Evolutionary conservation across 2,113 vertebrate genomes (phyloP), one percentile per base, ranked within the genome.

Genomic region (Leptobrachium leishanense): DNA sequence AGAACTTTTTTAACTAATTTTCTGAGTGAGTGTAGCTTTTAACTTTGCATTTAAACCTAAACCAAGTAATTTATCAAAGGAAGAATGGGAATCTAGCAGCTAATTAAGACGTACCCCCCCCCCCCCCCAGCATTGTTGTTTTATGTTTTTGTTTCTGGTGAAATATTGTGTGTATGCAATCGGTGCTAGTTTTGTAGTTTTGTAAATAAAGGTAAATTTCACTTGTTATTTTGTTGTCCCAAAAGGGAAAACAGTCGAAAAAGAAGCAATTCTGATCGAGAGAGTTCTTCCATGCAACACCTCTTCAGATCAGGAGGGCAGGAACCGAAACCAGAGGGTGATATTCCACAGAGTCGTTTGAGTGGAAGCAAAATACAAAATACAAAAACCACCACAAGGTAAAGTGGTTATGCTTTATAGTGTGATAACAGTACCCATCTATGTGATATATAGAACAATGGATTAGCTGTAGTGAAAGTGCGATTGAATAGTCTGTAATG

Each of bases 181-280:
- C 8, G 1, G 46, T 8, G 8, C 46, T 5, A 8, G 4, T 5
- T 5, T 50, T 50, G 46, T 5, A 8, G 4, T 5, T 5, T 50
- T 50, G 46, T 4, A 50, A 50, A 50, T 50, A 50, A 50, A 5
- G 46, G 8, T 50, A 59, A 59, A 3, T 11, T 59, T 59, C 10
- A 59, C 67, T 10, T 59, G 10, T 59, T 59, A 50, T 68, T 80
- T 44, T 15, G 46, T 50, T 59, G 55, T 59, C 13, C 10, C 13
- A 67, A 41, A 43, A 81, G 78, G 62, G 78, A 81, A 42, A 81
- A 68, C 55, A 79, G 46, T 43, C 41, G 78, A 68, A 81, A 74
- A 53, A 31, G 78, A n/a, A 68, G 78, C 15, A 81, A 74, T 53
- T 81, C 78, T 59, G 78, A 81, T n/a, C 66, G 78, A 59, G 78